Conservation (phyloP, 2,888 invertebrate genomes). For the Agrypnus murinus region DNA sequence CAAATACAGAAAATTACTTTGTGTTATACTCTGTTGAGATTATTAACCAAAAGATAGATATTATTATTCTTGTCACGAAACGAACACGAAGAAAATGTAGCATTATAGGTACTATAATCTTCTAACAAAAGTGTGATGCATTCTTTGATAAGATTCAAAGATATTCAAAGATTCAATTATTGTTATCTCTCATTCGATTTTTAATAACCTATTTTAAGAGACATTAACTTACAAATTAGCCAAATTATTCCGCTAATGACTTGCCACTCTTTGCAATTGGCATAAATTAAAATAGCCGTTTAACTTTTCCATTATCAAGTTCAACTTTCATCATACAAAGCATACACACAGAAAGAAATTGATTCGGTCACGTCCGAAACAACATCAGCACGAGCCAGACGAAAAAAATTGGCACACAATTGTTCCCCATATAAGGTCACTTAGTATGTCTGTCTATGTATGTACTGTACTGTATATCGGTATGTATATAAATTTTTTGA, state of each 20-base stretch:
- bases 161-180: constrained; percentile 2
- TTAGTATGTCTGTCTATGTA: not conserved
- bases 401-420: constrained; percentile 13
- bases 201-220: constrained; percentile 5
- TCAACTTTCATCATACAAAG: constrained; percentile 37
- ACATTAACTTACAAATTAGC: constrained; percentile 7
- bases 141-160: no score
- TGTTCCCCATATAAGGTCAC: constrained; percentile 6
- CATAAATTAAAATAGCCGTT: constrained; percentile 17
- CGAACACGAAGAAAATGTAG: constrained; percentile 5
- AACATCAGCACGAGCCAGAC: not conserved
- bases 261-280: constrained; percentile 11
- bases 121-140: constrained; percentile 10
- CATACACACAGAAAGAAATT: constrained; percentile 26
- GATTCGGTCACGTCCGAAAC: constrained; percentile 10
- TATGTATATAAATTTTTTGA: constrained; percentile 10
- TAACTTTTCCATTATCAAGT: constrained; percentile 30
- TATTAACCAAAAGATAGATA: not conserved
- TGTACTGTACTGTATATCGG: not conserved
- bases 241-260: constrained; percentile 31
- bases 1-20: constrained; percentile 18
- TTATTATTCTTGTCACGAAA: constrained; percentile 16
- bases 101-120: no score
- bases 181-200: constrained; percentile 4
- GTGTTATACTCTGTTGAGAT: constrained; percentile 6